Percentiles rank a stretch among this genome's conserved stretches.
These are phyloP conservation scores for Scaptomyza flava DNA, from an alignment of 2,888 invertebrate species.

Conservation along the genomic window DNA sequence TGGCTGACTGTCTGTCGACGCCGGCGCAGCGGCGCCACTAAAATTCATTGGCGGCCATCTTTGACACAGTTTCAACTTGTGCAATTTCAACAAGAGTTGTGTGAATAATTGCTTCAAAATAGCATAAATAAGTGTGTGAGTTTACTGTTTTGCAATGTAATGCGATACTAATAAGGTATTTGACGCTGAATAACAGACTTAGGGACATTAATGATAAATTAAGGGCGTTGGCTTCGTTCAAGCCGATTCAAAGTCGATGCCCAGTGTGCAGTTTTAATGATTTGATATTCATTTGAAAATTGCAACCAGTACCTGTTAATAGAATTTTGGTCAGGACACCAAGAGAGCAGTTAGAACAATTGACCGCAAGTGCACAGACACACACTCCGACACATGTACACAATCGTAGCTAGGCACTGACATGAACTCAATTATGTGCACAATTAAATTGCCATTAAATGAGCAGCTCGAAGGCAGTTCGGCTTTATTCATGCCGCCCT, in stretches of 20 bases:
- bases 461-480: slow-evolving; percentile 41
- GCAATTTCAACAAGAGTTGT: slow-evolving; percentile 11
- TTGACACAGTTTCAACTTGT: slow-evolving; percentile 66
- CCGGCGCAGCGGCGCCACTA: slow-evolving; percentile 47
- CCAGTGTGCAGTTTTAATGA: slow-evolving; percentile 36
- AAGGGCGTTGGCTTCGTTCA: slow-evolving; percentile 14
- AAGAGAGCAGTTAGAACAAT: slow-evolving; percentile 17
- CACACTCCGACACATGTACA: background rate
- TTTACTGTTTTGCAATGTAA: slow-evolving; percentile 6
- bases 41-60: slow-evolving; percentile 45
- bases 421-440: slow-evolving; percentile 55
- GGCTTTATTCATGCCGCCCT: background rate
- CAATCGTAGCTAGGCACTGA: slow-evolving; percentile 4
- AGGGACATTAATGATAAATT: slow-evolving; percentile 35
- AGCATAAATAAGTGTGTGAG: slow-evolving; percentile 59
- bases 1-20: slow-evolving; percentile 43
- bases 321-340: slow-evolving; percentile 8
- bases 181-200: slow-evolving; percentile 14
- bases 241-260: slow-evolving; percentile 3
- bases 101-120: slow-evolving; percentile 64
- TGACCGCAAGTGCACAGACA: slow-evolving; percentile 21
- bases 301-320: slow-evolving; percentile 13
- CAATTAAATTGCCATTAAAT: slow-evolving; percentile 73
- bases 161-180: slow-evolving; percentile 28
- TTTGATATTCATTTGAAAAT: slow-evolving; percentile 43